Percentiles rank a stretch among this genome's conserved stretches.
Conservation (phyloP, 2,113 vertebrate species). For the Eptatretus burgeri region DNA sequence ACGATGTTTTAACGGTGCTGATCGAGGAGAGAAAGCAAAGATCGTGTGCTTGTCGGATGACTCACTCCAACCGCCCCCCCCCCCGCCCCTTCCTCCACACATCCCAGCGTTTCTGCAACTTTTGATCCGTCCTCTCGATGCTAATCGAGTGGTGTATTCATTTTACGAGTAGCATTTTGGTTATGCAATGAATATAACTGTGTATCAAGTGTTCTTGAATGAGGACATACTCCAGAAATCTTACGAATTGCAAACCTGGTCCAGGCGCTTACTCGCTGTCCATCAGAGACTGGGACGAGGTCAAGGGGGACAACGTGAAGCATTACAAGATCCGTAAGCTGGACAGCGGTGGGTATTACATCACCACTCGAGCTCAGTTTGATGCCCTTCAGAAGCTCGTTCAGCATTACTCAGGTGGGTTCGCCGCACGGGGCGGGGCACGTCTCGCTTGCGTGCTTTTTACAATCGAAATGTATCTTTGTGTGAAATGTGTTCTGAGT, state of each 20-base stretch:
- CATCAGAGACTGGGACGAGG: constrained; percentile 67
- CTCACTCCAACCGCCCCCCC: too few relatives aligned
- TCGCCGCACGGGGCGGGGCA: neutral
- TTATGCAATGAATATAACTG: neutral
- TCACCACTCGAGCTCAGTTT: constrained; percentile 78
- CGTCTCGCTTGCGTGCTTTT: too few relatives aligned
- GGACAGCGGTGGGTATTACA: constrained; percentile 79
- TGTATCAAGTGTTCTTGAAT: neutral
- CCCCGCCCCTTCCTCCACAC: neutral
- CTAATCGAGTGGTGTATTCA: too few relatives aligned
- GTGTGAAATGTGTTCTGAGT: too few relatives aligned
- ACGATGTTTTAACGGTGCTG: too few relatives aligned
- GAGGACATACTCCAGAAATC: neutral
- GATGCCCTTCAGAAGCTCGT: constrained; percentile 48
- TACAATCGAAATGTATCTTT: too few relatives aligned
- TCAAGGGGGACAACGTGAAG: constrained; percentile 64
- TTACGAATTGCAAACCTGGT: neutral
- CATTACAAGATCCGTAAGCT: constrained; percentile 96
- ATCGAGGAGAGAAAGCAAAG: too few relatives aligned
- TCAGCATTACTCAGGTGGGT: constrained; percentile 53
- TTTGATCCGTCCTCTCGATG: too few relatives aligned
- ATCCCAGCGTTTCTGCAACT: neutral
- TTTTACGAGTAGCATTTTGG: neutral
- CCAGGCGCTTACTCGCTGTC: constrained; percentile 75
- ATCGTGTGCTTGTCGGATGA: too few relatives aligned